Evolutionary conservation across 1,140 invertebrate genomes (phyloP).

Genomic region (Glomeris maerens): DNA sequence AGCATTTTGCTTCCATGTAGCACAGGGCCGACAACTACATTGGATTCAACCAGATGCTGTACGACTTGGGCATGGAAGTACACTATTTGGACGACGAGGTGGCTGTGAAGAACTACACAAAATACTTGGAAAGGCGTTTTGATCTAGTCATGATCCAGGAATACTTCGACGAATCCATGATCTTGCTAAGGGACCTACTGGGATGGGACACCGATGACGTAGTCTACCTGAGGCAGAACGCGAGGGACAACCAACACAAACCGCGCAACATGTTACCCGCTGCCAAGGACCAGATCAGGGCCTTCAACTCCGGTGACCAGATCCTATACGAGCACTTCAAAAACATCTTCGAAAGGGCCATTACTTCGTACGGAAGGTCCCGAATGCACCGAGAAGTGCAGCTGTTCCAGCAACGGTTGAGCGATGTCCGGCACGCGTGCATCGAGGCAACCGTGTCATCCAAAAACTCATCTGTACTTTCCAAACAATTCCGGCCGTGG

Average conservation of each 20-base stretch:
- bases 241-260: constrained; percentile 18
- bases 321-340: constrained; percentile 4
- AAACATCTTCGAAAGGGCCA: neutral
- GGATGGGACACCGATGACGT: constrained; percentile 37
- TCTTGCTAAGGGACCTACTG: constrained; percentile 34
- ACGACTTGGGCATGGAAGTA: constrained; percentile 27
- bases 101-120: constrained; percentile 20
- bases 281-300: neutral
- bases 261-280: neutral
- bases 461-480: no score
- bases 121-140: constrained; percentile 31
- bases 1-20: no score
- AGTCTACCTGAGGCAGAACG: constrained; percentile 29
- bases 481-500: no score
- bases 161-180: constrained; percentile 38
- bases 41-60: constrained; percentile 32
- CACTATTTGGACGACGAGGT: constrained; percentile 18
- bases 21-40: no score
- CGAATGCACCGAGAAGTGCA: neutral
- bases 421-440: no score
- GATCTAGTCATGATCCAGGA: constrained; percentile 39
- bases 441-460: no score
- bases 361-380: constrained; percentile 1
- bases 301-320: constrained; percentile 1
- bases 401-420: neutral